A percentile compares a stretch with the other conserved stretches of the same genome.
These are phyloP conservation scores for Muschampia plurimacula DNA, from an alignment of 2,888 invertebrate genomes.

Conservation along the genomic window DNA sequence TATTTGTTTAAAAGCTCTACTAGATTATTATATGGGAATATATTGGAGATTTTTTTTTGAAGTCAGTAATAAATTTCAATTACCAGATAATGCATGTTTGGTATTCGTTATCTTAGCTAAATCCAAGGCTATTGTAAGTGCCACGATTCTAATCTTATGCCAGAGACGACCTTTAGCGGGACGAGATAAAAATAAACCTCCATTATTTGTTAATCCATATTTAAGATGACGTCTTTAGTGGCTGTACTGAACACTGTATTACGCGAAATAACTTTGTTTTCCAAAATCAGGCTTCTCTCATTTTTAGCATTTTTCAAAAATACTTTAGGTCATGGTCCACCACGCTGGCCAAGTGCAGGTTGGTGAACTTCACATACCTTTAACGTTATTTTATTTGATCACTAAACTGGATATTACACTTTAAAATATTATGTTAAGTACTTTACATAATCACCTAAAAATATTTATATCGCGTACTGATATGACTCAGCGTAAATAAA, in stretches of 20 bases:
- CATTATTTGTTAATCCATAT: neutral
- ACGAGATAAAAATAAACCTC: slow-evolving; percentile 3
- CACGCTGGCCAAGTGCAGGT: too few species aligned
- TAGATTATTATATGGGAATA: too few species aligned
- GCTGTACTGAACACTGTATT: neutral
- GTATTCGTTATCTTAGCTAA: neutral
- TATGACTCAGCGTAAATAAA: slow-evolving; percentile 22
- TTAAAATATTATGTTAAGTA: too few species aligned
- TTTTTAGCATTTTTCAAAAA: too few species aligned
- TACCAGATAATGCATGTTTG: slow-evolving; percentile 1
- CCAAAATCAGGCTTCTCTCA: too few species aligned
- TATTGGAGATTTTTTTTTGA: too few species aligned
- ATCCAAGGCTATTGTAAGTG: neutral
- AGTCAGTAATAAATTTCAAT: neutral
- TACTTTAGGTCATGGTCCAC: too few species aligned
- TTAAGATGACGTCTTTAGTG: neutral
- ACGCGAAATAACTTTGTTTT: neutral
- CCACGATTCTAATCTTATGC: neutral
- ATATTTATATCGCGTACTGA: slow-evolving; percentile 11
- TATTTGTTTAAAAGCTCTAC: too few species aligned
- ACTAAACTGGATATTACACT: too few species aligned
- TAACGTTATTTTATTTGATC: too few species aligned
- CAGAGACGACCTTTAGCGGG: neutral
- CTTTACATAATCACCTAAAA: neutral
- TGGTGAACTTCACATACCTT: too few species aligned